Base-by-base conservation (phyloP, 2,113 vertebrate species). In the Hydrolagus affinis region DNA sequence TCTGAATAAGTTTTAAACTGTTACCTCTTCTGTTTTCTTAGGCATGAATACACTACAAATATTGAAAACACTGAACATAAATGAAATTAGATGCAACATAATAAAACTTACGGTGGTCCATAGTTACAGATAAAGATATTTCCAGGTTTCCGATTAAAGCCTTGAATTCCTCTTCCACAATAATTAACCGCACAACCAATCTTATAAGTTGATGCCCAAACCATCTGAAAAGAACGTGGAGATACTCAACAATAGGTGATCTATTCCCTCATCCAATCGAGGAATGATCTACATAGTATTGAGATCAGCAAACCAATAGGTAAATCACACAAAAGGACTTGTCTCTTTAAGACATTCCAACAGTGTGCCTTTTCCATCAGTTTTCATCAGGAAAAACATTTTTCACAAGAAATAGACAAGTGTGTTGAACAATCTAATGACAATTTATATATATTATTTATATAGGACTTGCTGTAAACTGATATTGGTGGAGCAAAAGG, bases 41-140 rank as follows among this genome's bases (percentile, higher is more conserved):
- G 32, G 12, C 7, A 73, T 15, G 28, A 73, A 73, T 30, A 11
- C 71, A 73, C 14, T 30, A 3, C 3, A 4, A 19, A 69, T 69
- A 19, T 69, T 69, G 19, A 0, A 69, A 21, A 19, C 21, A 56
- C 44, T 11, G 59, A 11, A 32, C 0, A 23, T 25, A 80, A 80
- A 62, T 80, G 15, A 25, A 25, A 15, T 28, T 11, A 19, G 64
- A 66, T 28, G 30, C 7, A 80, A 80, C 25, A 62, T 8, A 15
- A 25, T 66, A 69, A 66, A 4, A 83, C 85, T 62, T 85, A 85
- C 85, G 12, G 25, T 28, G 85, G 85, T 70, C 25, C 85, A 74
- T 85, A 85, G 44, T 85, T 60, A 57, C 85, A 85, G 14, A 85
- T 69, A 64, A 85, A 85, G 44, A 73, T 25, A 19, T 0, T 3